Evolutionary conservation across 1,140 invertebrate species (phyloP).

Genomic region (Popillia japonica): DNA sequence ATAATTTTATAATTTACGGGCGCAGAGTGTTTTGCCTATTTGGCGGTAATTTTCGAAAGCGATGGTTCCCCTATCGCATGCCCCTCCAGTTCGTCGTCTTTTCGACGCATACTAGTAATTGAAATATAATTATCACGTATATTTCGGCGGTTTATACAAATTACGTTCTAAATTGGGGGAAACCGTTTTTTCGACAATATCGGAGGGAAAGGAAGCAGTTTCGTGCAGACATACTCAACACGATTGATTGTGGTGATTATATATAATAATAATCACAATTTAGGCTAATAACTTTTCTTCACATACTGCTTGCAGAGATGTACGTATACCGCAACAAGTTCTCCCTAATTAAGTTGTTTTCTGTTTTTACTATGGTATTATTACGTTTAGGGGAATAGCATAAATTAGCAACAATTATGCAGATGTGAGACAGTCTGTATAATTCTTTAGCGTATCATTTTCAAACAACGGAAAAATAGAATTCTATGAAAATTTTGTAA

Average conservation of each 20-base stretch:
- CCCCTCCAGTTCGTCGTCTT: background rate
- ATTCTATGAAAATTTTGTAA: too few relatives aligned
- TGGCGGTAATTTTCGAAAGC: constrained; percentile 4
- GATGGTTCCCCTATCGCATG: background rate
- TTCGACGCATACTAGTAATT: background rate
- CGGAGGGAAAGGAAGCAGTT: background rate
- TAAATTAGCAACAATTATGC: too few relatives aligned
- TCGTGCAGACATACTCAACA: background rate
- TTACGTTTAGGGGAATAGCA: too few relatives aligned
- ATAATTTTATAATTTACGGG: constrained; percentile 19
- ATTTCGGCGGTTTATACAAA: background rate
- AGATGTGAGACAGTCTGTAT: too few relatives aligned
- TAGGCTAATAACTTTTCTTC: background rate
- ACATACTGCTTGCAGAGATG: background rate
- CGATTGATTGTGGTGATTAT: background rate
- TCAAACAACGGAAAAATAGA: too few relatives aligned
- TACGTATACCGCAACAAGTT: background rate
- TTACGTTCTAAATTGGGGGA: background rate
- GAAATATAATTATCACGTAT: constrained; percentile 4
- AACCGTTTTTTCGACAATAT: background rate
- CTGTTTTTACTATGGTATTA: too few relatives aligned
- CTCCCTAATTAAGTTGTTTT: background rate
- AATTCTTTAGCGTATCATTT: too few relatives aligned
- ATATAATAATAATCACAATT: background rate
- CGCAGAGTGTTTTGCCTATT: background rate